Evolutionary conservation across 2,888 invertebrate genomes (phyloP), one percentile per base, ranked within the genome.

Genomic region (Eupithecia exiguata): DNA sequence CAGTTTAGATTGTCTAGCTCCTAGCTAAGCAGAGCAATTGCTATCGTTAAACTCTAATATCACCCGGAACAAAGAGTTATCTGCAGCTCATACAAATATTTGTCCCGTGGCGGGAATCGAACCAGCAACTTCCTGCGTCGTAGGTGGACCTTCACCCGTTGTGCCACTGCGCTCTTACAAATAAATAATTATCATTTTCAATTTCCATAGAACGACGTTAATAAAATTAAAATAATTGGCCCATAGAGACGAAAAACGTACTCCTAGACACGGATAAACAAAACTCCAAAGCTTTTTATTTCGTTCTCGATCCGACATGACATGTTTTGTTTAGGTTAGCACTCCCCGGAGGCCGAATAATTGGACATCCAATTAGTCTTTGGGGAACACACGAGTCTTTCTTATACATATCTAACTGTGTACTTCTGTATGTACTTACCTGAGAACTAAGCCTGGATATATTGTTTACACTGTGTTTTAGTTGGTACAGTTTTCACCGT

Each of bases 341-440:
- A 40, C 74, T 61, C 72, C 72, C 72, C 49, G 30, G 30, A 65
- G 72, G 38, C 75, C 38, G 62, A 75, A 73, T 75, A 75, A 75
- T 75, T 75, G 75, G 72, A 73, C 61, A 69, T 75, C 75, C 72
- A 75, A 75, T 75, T 75, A 73, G 75, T 43, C 68, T 73, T 70
- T 65, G 68, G 75, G 72, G 75, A 75, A 65, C 63, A 66, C 70
- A 16, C 68, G 58, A 63, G 68, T 46, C 46, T 63, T 53, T 70
- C 70, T 71, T 72, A 58, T 68, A 68, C 66, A 2, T 21, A 43
- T n/a, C 61, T 67, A n/a, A 71, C 69, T 58, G n/a, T 58, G 30
- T 49, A 49, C 49, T n/a, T n/a, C n/a, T 46, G 10, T 53, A 53
- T 4, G 30, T 30, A 30, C 30, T 1, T 30, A 30, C 30, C 30